phyloP scores from a whole-genome alignment of 2,113 vertebrate species.

The Theristicus caerulescens region DNA sequence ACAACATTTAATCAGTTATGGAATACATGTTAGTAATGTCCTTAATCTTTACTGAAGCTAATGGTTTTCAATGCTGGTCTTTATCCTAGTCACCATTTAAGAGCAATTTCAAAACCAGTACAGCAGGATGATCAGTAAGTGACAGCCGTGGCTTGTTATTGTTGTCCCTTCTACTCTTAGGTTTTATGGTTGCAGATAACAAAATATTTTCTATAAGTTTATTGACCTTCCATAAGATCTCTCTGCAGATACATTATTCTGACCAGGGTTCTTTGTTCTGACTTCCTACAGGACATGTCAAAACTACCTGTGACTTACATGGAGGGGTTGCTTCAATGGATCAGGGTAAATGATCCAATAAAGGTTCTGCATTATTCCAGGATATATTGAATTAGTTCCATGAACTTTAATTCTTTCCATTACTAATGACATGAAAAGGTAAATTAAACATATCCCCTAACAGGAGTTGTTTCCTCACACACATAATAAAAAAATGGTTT shows the following conservation, averaged over 20 bases:
- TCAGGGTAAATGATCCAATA: not conserved
- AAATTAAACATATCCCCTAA: not conserved
- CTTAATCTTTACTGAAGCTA: not conserved
- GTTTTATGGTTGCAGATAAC: not conserved
- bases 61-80: not conserved
- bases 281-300: not conserved
- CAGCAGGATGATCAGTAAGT: not conserved
- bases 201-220: not conserved
- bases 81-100: not conserved
- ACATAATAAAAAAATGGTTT: not conserved
- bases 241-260: not conserved
- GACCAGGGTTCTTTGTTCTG: not conserved
- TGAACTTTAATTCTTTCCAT: not conserved
- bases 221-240: not conserved
- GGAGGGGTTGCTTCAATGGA: not conserved
- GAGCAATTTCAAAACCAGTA: not conserved
- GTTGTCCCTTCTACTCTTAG: not conserved
- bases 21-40: not conserved
- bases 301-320: not conserved
- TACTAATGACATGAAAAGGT: not conserved
- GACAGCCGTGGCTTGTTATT: not conserved
- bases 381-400: not conserved
- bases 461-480: not conserved
- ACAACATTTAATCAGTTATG: not conserved
- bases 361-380: not conserved